Base-by-base conservation (phyloP, 1,140 invertebrate genomes). In the Eufriesea mexicana region DNA sequence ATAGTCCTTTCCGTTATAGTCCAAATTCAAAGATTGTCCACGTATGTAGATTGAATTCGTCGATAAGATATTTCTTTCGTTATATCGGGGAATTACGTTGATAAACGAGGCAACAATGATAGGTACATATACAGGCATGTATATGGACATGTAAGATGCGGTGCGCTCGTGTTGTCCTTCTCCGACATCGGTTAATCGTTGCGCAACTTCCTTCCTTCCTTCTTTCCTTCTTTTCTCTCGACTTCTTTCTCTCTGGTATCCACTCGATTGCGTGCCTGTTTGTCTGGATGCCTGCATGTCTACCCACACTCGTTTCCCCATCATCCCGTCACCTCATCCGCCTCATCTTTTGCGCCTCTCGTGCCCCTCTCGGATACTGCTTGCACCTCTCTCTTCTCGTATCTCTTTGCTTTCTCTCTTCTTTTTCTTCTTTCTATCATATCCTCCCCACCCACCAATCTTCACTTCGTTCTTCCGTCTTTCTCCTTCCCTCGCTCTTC, bases 151-250 rank as follows among this genome's bases (percentile, higher is more conserved):
- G 16, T 16, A 47, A 47, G 7, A 55, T 35, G 68, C 25, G 51
- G 35, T 23, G 71, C 54, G 71, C 6, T 49, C n/a, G n/a, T n/a
- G n/a, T n/a, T n/a, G n/a, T n/a, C n/a, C 42, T 45, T 35, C 54
- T 49, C 25, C 74, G 28, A 64, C 59, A 90, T 86, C 90, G 90
- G 90, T 91, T 91, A 79, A 84, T 85, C 84, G 86, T 91, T 91
- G 85, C 90, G 89, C 86, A 91, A 91, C 86, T 85, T 87, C 83
- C 84, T 90, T 35, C 35, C 35, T 35, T 35, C 35, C 35, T 35
- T 4, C 35, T 35, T 35, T 35, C 35, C 35, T 35, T 4, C 35
- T 35, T 35, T 84, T 79, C 74, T 80, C 85, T 87, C 84, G 55
- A 28, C 59, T 42, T 61, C 62, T 80, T 80, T 73, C 35, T 35